A percentile compares a stretch with the other conserved stretches of the same genome.
These are phyloP conservation scores for Nemotelus pantherinus DNA, from an alignment of 2,888 invertebrate genomes.

Conservation along the genomic window DNA sequence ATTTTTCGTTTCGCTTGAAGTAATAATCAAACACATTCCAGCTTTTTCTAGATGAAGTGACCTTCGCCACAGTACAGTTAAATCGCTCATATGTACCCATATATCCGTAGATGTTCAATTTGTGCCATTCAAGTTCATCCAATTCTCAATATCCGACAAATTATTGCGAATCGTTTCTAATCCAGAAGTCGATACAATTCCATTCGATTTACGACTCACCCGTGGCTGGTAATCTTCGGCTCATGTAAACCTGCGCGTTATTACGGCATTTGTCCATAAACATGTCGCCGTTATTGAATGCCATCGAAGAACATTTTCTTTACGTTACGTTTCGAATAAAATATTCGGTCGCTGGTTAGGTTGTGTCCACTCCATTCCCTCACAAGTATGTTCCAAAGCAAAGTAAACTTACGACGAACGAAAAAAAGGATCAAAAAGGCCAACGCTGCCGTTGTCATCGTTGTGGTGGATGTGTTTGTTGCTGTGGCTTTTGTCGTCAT, in stretches of 20 bases:
- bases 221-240: constrained; percentile 17
- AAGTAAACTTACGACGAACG: not conserved
- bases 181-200: constrained; percentile 37
- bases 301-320: constrained; percentile 27
- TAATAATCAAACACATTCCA: too few relatives aligned
- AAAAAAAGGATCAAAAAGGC: constrained; percentile 12
- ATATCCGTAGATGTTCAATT: too few relatives aligned
- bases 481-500: not conserved
- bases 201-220: constrained; percentile 29
- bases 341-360: not conserved
- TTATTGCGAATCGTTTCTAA: not conserved
- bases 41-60: not conserved
- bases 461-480: too few relatives aligned
- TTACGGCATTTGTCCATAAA: constrained; percentile 29
- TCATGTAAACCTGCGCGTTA: constrained; percentile 17
- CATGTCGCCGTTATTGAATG: constrained; percentile 33
- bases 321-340: constrained; percentile 21
- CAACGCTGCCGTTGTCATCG: not conserved
- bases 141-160: not conserved
- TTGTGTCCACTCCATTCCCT: constrained; percentile 19
- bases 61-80: not conserved
- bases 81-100: too few relatives aligned
- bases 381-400: not conserved
- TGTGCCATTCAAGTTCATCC: not conserved
- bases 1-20: too few relatives aligned